Conservation (phyloP, 2,113 vertebrate genomes). For the Thomomys bottae region DNA sequence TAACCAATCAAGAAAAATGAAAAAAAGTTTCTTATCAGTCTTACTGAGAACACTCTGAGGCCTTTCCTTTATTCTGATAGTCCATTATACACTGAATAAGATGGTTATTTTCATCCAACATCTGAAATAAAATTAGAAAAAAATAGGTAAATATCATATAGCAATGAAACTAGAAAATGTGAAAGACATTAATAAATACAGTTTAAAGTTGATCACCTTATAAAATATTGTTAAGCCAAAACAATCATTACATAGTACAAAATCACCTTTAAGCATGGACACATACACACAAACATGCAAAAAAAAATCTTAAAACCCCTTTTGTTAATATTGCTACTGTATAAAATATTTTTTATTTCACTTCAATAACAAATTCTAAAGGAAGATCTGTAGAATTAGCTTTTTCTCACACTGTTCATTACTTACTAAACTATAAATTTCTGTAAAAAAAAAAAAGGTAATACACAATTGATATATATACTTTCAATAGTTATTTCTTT, state of each 20-base stretch:
- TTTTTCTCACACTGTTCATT: background rate
- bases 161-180: background rate
- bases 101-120: constrained; percentile 99
- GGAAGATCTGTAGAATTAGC: background rate
- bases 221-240: background rate
- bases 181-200: background rate
- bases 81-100: constrained; percentile 99
- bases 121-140: constrained; percentile 87
- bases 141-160: constrained; percentile 59
- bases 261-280: background rate
- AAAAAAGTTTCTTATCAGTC: constrained; percentile 72
- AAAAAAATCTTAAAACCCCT: constrained; percentile 18
- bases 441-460: constrained; percentile 28
- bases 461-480: background rate
- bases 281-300: background rate
- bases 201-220: background rate
- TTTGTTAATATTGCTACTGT: background rate
- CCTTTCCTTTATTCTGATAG: constrained; percentile 99
- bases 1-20: constrained; percentile 46
- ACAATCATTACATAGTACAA: background rate
- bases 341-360: background rate
- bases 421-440: background rate
- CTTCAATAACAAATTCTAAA: constrained; percentile 26
- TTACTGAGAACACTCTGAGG: constrained; percentile 99
- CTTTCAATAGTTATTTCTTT: background rate